Base-by-base conservation (phyloP, 1,140 invertebrate genomes). In the Drosophila pachea region DNA sequence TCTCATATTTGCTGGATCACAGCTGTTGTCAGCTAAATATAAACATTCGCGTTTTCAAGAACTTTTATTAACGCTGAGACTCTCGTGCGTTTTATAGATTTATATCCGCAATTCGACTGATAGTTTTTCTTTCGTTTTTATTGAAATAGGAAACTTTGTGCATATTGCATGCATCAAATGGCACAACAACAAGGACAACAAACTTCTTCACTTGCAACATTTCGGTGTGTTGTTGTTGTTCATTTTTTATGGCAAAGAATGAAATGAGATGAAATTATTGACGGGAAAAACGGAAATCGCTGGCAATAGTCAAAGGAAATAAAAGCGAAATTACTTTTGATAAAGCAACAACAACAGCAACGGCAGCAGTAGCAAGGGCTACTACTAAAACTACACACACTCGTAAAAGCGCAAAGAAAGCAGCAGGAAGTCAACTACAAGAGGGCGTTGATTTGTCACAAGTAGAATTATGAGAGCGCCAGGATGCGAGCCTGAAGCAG, bases 111-210 rank as follows among this genome's bases (percentile, higher is more conserved):
- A 63, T 82, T 65, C 65, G 66, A 63, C 66, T 60, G 62, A 64
- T 59, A 61, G 63, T 36, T 22, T 22, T 22, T 22, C 22, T 54
- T 68, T 66, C 3, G n/a, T 79, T 79, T 84, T 84, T 86, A 84
- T 84, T 84, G 79, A 84, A 76, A 84, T 79, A 84, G 81, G 79
- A 84, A 84, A 84, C 81, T 84, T 83, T 84, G 76, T 84, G 79
- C 79, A 84, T 84, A 84, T 84, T 84, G 79, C 79, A 84, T 76
- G 81, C 79, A 84, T 84, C 79, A 86, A 86, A 81, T 76, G 81
- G 73, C 64, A 70, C 53, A 64, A 43, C 58, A 74, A 16, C 50
- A 55, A 40, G 32, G 45, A 71, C 35, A 72, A 43, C 36, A 61
- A 68, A 66, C 54, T 74, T 70, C 70, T 56, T 68, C 29, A 73